These are phyloP conservation scores for Chascanopsetta lugubris DNA, from an alignment of 2,113 vertebrate species.

Conservation along the genomic window DNA sequence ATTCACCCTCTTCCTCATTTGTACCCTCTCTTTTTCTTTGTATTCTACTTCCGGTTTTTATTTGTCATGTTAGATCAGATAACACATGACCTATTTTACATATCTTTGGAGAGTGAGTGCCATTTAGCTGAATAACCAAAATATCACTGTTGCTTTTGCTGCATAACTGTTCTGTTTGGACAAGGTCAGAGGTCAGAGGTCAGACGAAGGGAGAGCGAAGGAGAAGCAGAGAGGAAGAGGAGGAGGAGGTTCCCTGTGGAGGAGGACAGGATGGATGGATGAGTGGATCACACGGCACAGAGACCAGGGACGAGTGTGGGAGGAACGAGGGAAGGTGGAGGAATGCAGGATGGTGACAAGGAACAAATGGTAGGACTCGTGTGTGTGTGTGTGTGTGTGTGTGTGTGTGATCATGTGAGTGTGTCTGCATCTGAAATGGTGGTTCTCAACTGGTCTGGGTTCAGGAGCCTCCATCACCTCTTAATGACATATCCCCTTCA, in stretches of 20 bases:
- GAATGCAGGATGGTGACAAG: slow-evolving; percentile 30
- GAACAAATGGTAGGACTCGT: slow-evolving; percentile 27
- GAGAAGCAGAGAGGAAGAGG: slow-evolving; percentile 17
- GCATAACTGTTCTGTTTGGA: slow-evolving; percentile 48
- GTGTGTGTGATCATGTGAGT: neutral
- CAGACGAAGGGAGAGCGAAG: slow-evolving; percentile 39
- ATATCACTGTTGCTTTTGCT: slow-evolving; percentile 34
- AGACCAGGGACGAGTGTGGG: slow-evolving; percentile 39
- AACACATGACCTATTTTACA: too few species aligned
- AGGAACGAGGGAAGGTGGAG: slow-evolving; percentile 36
- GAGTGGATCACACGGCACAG: slow-evolving; percentile 49
- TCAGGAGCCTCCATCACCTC: too few species aligned
- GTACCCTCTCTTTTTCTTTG: too few species aligned
- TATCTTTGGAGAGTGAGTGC: too few species aligned
- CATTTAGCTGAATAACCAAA: slow-evolving; percentile 11
- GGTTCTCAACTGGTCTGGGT: neutral
- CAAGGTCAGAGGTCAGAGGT: slow-evolving; percentile 53
- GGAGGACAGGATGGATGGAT: slow-evolving; percentile 67
- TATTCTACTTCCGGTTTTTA: too few species aligned
- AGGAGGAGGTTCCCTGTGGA: slow-evolving; percentile 55
- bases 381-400: slow-evolving; percentile 7
- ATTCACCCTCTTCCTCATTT: too few species aligned
- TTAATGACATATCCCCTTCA: too few species aligned
- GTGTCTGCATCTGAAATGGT: neutral
- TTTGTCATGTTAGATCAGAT: too few species aligned